These are phyloP conservation scores for Apus apus DNA, from an alignment of 2,113 vertebrate genomes.

Conservation along the genomic window DNA sequence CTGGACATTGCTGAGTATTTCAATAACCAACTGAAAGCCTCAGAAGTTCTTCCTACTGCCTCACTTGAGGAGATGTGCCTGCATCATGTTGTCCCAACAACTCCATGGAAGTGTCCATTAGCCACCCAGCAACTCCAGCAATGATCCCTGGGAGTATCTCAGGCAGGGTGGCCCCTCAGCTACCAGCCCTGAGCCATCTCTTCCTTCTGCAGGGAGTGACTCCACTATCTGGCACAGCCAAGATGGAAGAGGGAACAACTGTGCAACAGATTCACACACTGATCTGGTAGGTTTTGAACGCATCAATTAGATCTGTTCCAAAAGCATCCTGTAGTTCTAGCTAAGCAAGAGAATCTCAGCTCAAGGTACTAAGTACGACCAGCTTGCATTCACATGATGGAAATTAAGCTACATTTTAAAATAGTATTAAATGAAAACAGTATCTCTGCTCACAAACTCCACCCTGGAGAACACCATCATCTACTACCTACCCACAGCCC, in stretches of 20 bases:
- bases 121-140: neutral
- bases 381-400: neutral
- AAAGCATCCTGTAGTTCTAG: neutral
- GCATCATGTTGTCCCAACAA: rapidly evolving
- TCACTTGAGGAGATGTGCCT: neutral
- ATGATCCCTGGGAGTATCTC: rapidly evolving
- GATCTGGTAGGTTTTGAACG: neutral
- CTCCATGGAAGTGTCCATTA: neutral
- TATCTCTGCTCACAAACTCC: neutral
- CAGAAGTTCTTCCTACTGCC: neutral
- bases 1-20: neutral
- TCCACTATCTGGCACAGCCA: neutral
- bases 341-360: neutral
- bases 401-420: neutral
- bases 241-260: neutral
- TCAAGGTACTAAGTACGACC: rapidly evolving
- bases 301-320: neutral
- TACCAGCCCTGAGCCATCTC: neutral
- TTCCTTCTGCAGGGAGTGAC: neutral
- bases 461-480: rapidly evolving
- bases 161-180: too few relatives aligned
- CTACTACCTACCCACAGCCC: neutral
- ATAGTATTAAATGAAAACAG: rapidly evolving
- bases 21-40: neutral
- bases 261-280: neutral